phyloP scores from a whole-genome alignment of 2,888 invertebrate species.

The Sphaeridia pumilis region DNA sequence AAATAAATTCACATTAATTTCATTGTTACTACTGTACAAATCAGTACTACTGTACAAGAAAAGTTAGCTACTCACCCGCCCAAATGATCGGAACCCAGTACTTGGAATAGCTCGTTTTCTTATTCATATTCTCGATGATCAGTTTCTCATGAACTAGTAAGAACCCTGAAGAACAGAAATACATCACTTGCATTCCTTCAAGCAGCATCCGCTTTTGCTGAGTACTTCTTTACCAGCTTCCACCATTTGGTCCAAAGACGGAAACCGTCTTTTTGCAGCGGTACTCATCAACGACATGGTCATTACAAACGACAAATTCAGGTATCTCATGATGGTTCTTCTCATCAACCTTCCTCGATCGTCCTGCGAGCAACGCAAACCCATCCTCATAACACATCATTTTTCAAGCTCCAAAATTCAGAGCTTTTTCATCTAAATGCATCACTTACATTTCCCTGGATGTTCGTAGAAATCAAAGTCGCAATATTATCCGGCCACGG shows the following conservation, averaged over 20 bases:
- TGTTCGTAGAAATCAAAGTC: constrained; percentile 67
- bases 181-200: neutral
- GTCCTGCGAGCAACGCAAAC: constrained; percentile 46
- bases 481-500: constrained; percentile 78
- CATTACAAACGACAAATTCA: constrained; percentile 69
- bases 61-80: constrained; percentile 51
- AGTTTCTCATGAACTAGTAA: constrained; percentile 64
- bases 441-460: constrained; percentile 53
- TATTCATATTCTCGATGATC: constrained; percentile 64
- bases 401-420: too few species aligned
- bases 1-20: too few species aligned
- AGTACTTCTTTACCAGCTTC: constrained; percentile 47
- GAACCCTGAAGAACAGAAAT: constrained; percentile 46
- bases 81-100: constrained; percentile 81
- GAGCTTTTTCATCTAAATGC: neutral
- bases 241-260: constrained; percentile 65
- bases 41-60: neutral
- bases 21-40: neutral
- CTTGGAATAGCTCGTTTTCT: constrained; percentile 52
- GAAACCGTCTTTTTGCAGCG: constrained; percentile 75
- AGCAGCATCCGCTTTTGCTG: neutral
- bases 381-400: too few species aligned
- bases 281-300: constrained; percentile 75
- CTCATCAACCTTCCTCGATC: constrained; percentile 68
- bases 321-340: constrained; percentile 69